A percentile compares a stretch with the other conserved stretches of the same genome.
Conservation (phyloP, 2,888 invertebrate species). For the Anagyrus pseudococci region DNA sequence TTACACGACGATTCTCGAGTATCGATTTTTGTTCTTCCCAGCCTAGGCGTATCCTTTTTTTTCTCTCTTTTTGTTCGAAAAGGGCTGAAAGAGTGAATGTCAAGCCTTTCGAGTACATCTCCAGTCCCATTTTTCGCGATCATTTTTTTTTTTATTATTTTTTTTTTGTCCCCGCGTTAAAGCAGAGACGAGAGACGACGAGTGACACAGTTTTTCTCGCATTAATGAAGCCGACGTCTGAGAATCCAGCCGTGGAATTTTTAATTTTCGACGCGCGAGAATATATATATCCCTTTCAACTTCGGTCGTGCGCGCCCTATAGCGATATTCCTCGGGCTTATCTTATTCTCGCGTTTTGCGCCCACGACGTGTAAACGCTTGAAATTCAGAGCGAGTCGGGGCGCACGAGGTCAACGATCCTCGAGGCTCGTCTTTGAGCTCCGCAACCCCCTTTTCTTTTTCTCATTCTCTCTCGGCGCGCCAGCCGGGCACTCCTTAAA, state of each 20-base stretch:
- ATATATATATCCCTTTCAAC: not conserved
- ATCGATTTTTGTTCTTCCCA: no score
- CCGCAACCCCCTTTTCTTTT: conserved; percentile 9
- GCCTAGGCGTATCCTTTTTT: no score
- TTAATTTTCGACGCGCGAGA: conserved; percentile 23
- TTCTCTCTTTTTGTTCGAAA: no score
- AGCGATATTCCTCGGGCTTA: not conserved
- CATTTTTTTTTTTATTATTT: no score
- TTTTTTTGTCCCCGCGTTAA: no score
- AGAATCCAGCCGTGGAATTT: no score
- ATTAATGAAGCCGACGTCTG: not conserved
- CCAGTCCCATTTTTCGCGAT: no score
- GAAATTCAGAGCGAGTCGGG: conserved; percentile 24
- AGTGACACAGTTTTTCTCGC: not conserved
- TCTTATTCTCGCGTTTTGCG: not conserved
- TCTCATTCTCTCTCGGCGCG: not conserved
- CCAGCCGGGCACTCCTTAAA: conserved; percentile 17
- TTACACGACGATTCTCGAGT: no score
- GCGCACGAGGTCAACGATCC: conserved; percentile 30
- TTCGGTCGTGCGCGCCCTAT: not conserved
- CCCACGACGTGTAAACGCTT: conserved; percentile 8
- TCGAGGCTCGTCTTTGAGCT: conserved; percentile 17
- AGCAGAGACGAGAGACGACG: no score
- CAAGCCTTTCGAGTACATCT: no score
- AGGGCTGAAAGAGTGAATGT: no score